Evolutionary conservation across 2,888 invertebrate species (phyloP), one percentile per base, ranked within the genome.

Genomic region (Barypeithes pellucidus): DNA sequence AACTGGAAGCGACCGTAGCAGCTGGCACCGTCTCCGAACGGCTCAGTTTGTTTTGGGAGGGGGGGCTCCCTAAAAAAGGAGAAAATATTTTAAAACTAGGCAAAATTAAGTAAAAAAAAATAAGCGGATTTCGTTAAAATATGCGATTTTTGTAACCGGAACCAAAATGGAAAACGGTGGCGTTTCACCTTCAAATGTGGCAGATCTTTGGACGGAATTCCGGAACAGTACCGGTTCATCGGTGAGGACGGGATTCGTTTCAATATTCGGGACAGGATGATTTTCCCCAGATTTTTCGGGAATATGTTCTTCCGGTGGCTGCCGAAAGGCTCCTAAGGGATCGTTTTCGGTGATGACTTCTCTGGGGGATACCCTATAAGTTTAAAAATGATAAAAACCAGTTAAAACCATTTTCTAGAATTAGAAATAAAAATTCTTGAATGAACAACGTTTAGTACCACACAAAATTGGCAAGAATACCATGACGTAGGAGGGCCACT

Each of bases 271-370:
- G 79, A 77, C 24, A 78, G 70, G 57, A 75, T 60, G 71, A 47
- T 50, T 62, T 73, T 4, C 81, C 66, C 67, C 22, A 69, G 72
- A 9, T 14, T 67, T 59, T 41, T 43, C 82, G 81, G 63, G 81
- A 79, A 50, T 29, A 20, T 77, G 43, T 67, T 78, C 75, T 79
- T 81, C 67, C 74, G 77, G 77, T 1, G 83, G 83, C 62, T 85
- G 87, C 69, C 88, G 85, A 1, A 97, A 88, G 3, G 96, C 95
- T 5, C 97, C 97, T 20, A 97, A 87, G 0, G 97, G 97, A 87
- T 97, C 97, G 85, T 97, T 96, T 82, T 95, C 92, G 0, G 96
- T 94, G 0, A 97, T 96, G 0, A 95, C 94, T 2, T 95, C 96
- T 69, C 95, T 89, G 39, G 92, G 92, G 0, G 93, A 92, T 59